Conservation (phyloP, 2,888 invertebrate genomes). For the Eupithecia subfuscata region DNA sequence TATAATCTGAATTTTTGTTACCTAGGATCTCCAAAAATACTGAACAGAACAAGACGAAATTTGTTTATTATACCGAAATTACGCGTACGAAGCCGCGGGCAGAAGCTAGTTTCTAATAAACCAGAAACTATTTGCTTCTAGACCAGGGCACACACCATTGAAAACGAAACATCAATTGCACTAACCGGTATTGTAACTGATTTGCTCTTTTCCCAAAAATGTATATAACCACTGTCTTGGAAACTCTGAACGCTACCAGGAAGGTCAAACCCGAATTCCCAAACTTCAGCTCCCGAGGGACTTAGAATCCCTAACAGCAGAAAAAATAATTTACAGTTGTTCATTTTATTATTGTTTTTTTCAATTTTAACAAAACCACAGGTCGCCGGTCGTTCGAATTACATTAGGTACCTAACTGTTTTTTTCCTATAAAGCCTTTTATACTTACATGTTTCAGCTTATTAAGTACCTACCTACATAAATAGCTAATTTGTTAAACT, state of each 20-base stretch:
- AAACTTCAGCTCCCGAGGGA: neutral
- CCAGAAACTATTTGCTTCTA: neutral
- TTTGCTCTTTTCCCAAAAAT: slow-evolving; percentile 32
- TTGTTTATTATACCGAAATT: no score
- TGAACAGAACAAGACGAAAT: no score
- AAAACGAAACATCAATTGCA: neutral
- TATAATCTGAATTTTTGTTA: no score
- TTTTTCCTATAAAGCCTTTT: neutral
- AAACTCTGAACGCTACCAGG: neutral
- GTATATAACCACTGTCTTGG: slow-evolving; percentile 4
- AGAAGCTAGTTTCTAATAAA: no score
- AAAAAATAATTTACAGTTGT: neutral
- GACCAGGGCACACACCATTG: neutral
- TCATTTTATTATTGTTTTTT: neutral
- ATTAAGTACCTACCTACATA: neutral
- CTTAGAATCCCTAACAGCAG: neutral
- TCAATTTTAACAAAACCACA: slow-evolving; percentile 8
- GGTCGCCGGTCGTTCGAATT: neutral
- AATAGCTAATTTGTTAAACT: neutral
- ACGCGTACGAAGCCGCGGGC: no score
- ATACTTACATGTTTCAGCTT: neutral
- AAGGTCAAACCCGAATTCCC: slow-evolving; percentile 4
- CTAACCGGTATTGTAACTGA: slow-evolving; percentile 24
- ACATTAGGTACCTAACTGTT: neutral
- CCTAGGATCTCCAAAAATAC: no score